Base-by-base conservation (phyloP, 1,140 invertebrate genomes). In the Chlorops oryzae region DNA sequence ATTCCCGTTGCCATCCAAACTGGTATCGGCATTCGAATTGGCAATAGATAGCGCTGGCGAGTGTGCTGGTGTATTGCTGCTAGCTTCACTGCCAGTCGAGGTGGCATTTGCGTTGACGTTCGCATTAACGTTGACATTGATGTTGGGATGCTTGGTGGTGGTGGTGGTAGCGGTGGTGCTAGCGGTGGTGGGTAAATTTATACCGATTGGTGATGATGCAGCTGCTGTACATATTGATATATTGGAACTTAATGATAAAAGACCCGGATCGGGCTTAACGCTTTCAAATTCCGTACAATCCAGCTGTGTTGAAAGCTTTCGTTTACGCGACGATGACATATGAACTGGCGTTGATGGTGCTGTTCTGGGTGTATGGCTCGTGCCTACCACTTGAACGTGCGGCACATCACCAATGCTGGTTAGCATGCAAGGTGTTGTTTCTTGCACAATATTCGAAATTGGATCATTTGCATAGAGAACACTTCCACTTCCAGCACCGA, bases 271-370 rank as follows among this genome's bases (percentile, higher is more conserved):
- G 17, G 64, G 59, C 20, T 70, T 70, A 39, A 61, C 22, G 22
- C 52, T n/a, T 0, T 43, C 20, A 42, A 62, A 65, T 0, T 69
- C 65, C 1, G 63, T 46, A 17, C 61, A 63, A 41, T 69, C 65
- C 23, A 65, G 41, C 28, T 68, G 65, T 0, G 65, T 68, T 51
- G 61, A 66, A 59, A 69, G 61, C 48, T 69, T 69, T 6, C 65
- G 65, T 41, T 69, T 69, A 34, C 65, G 65, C 17, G 65, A 62
- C 20, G 61, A 32, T 17, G 61, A 64, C 24, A 37, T 13, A 53
- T 69, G 65, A 35, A 64, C 60, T n/a, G 65, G 65, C 1, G 65
- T 69, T 6, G 65, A 62, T 20, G 65, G 65, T 1, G 62, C 62
- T 7, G 65, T 65, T 18, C 54, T 52, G 5, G 65, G 68, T 24